These are phyloP conservation scores for Muraenolepis orangiensis DNA, from an alignment of 2,797 vertebrate genomes.

Conservation along the genomic window DNA sequence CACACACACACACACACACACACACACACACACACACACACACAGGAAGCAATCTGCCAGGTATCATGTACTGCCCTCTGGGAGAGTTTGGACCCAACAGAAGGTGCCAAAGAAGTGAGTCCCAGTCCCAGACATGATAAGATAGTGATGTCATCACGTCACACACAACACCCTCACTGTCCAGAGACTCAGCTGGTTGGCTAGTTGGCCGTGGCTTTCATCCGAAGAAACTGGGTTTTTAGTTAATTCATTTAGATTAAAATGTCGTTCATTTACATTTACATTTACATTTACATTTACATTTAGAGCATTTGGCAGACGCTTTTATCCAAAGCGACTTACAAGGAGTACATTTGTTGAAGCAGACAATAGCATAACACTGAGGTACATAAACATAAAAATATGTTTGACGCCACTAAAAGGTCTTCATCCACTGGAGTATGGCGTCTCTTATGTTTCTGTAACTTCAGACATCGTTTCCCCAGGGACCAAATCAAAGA, in stretches of 20 bases:
- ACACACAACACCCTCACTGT: neutral
- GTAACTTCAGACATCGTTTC: neutral
- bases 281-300: too few relatives aligned
- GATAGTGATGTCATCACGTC: neutral
- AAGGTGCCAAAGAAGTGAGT: slow-evolving; percentile 51
- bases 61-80: slow-evolving; percentile 74
- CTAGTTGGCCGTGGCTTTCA: neutral
- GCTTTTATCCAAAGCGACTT: too few relatives aligned
- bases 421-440: too few relatives aligned
- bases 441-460: too few relatives aligned
- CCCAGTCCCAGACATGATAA: slow-evolving; percentile 14
- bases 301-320: too few relatives aligned
- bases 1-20: slow-evolving; percentile 22
- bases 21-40: slow-evolving; percentile 44
- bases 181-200: neutral
- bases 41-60: slow-evolving; percentile 68
- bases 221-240: neutral
- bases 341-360: too few relatives aligned
- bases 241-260: neutral
- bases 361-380: too few relatives aligned
- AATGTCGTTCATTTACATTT: neutral
- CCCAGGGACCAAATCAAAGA: slow-evolving; percentile 13
- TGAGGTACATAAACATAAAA: too few relatives aligned
- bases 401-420: too few relatives aligned
- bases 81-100: slow-evolving; percentile 57